phyloP scores from a whole-genome alignment of 2,113 vertebrate genomes.

The Globicephala melas region DNA sequence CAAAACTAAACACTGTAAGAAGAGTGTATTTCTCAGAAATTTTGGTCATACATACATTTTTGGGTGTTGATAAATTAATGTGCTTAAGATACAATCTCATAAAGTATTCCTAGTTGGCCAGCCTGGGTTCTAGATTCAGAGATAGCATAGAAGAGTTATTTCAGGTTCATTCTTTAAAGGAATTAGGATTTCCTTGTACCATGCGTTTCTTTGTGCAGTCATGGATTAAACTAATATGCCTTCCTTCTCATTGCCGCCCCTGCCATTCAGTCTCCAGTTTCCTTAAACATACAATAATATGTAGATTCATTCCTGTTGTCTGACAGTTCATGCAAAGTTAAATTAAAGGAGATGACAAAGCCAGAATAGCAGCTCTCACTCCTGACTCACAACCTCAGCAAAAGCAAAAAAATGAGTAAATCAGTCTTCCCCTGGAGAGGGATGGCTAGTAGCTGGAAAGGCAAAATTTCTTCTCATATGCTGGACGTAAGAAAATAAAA shows the following conservation, averaged over 20 bases:
- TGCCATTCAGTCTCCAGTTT: background rate
- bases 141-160: background rate
- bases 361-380: background rate
- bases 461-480: background rate
- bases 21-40: background rate
- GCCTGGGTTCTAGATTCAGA: background rate
- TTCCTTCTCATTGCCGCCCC: background rate
- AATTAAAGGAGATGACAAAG: background rate
- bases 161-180: background rate
- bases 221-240: background rate
- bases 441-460: background rate
- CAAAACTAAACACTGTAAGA: background rate
- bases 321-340: background rate
- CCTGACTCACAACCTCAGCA: background rate
- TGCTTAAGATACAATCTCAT: background rate
- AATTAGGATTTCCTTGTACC: background rate
- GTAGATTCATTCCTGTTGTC: background rate
- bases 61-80: background rate
- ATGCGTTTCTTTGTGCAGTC: background rate
- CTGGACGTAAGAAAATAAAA: slow-evolving; percentile 5
- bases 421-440: background rate
- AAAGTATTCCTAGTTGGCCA: background rate
- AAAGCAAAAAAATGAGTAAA: background rate
- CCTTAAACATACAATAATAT: background rate
- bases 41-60: background rate